Percentiles rank a stretch among this genome's conserved stretches.
These are phyloP conservation scores for Disparrhopalites patrizii DNA, from an alignment of 2,888 invertebrate species.

Conservation along the genomic window DNA sequence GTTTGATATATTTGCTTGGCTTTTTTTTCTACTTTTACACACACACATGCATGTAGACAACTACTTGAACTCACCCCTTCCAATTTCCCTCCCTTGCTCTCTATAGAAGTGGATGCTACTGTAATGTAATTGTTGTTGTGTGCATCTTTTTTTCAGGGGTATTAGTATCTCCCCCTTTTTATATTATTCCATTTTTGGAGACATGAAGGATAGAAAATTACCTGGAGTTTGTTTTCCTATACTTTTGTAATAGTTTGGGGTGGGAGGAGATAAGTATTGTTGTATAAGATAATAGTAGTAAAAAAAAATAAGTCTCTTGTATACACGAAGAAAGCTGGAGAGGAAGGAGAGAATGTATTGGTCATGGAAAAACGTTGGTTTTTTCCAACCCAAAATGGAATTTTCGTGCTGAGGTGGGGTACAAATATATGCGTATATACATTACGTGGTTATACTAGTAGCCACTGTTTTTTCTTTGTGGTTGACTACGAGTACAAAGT, in stretches of 20 bases:
- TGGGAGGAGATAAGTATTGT: conserved; percentile 9
- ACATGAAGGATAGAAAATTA: too few species aligned
- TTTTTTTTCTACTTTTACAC: neutral
- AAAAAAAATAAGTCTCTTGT: neutral
- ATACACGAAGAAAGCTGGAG: neutral
- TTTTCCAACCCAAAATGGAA: conserved; percentile 22
- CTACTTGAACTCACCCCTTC: neutral
- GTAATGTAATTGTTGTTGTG: too few species aligned
- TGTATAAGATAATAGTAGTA: neutral
- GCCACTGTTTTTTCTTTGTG: too few species aligned
- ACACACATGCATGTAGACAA: neutral
- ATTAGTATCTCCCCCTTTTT: too few species aligned
- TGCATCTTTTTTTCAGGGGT: too few species aligned
- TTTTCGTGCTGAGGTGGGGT: conserved; percentile 28
- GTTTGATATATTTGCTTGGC: neutral
- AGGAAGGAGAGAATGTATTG: neutral
- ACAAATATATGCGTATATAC: neutral
- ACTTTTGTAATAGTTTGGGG: neutral
- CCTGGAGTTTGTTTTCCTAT: too few species aligned
- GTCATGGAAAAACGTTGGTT: conserved; percentile 19
- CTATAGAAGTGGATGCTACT: too few species aligned
- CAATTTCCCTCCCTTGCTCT: too few species aligned
- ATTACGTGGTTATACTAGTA: too few species aligned
- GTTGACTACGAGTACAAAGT: too few species aligned
- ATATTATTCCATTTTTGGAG: too few species aligned